Conservation (phyloP, 1,140 invertebrate species). For the Drosophila tropicalis region DNA sequence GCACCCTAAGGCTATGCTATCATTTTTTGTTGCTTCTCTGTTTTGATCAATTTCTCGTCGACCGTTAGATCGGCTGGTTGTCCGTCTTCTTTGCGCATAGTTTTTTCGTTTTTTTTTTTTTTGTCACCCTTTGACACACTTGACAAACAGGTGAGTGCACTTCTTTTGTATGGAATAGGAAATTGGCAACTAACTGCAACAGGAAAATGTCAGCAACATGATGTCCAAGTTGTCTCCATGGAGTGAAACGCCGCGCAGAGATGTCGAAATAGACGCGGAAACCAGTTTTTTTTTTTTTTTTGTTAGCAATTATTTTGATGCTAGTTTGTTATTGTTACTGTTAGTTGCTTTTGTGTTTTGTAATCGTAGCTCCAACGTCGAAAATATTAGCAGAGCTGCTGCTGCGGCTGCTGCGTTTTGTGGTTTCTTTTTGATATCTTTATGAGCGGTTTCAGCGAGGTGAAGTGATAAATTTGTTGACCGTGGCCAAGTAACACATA, state of each 20-base stretch:
- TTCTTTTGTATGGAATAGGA: background rate
- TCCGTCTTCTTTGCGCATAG: no score
- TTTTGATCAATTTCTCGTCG: no score
- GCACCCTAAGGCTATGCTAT: no score
- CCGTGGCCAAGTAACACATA: conserved; percentile 74
- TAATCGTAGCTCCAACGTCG: background rate
- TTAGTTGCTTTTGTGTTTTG: conserved; percentile 30
- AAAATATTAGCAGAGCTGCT: conserved; percentile 10
- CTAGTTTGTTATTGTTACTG: conserved; percentile 46
- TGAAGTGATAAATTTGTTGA: conserved; percentile 52
- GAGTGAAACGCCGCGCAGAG: conserved; percentile 13
- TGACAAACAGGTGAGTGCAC: conserved; percentile 29
- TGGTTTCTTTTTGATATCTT: conserved; percentile 20
- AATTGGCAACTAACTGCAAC: conserved; percentile 20
- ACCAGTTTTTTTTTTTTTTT: conserved; percentile 52
- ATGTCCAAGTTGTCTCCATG: conserved; percentile 19
- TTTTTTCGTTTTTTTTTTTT: no score
- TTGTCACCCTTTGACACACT: conserved; percentile 17
- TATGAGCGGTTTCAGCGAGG: background rate
- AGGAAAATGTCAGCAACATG: conserved; percentile 24
- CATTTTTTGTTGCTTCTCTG: no score
- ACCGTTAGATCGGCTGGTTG: no score
- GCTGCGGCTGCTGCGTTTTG: conserved; percentile 18
- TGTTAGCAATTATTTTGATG: conserved; percentile 62
- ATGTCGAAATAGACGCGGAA: conserved; percentile 75